phyloP scores from a whole-genome alignment of 2,888 invertebrate species.

The Corythucha ciliata region DNA sequence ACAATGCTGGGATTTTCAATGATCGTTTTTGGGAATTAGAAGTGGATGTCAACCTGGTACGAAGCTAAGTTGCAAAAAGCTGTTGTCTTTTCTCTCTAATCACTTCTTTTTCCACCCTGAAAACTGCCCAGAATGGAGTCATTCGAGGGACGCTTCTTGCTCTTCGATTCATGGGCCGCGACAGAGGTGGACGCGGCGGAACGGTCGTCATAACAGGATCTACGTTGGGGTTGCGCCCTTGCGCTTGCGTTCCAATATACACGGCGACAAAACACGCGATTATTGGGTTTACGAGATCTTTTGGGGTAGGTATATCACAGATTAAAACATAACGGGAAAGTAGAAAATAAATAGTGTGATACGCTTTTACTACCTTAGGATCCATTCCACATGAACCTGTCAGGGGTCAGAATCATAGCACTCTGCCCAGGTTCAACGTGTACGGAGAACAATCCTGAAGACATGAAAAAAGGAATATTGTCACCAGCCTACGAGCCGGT shows the following conservation, averaged over 20 bases:
- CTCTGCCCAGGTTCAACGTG: constrained; percentile 62
- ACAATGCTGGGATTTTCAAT: constrained; percentile 72
- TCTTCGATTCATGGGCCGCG: constrained; percentile 63
- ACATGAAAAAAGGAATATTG: constrained; percentile 60
- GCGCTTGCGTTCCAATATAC: constrained; percentile 65
- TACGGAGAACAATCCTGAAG: constrained; percentile 52
- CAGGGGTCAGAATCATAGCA: constrained; percentile 61
- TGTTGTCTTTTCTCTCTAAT: too few species aligned
- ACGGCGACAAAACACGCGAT: constrained; percentile 69
- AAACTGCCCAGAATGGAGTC: constrained; percentile 58
- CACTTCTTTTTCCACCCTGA: too few species aligned
- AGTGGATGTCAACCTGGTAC: constrained; percentile 67
- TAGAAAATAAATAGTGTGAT: neutral
- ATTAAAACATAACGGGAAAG: neutral
- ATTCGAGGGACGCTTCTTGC: constrained; percentile 65
- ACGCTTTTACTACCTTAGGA: constrained; percentile 44
- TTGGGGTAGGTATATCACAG: constrained; percentile 50
- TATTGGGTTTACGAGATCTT: constrained; percentile 61
- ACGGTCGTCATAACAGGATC: constrained; percentile 67
- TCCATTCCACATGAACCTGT: constrained; percentile 60
- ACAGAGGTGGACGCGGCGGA: constrained; percentile 64
- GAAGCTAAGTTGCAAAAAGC: constrained; percentile 32
- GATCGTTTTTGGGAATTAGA: constrained; percentile 66
- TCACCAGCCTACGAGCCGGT: constrained; percentile 63
- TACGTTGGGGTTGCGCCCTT: constrained; percentile 57